phyloP scores from a whole-genome alignment of 2,797 vertebrate species.

The Setipinna tenuifilis region DNA sequence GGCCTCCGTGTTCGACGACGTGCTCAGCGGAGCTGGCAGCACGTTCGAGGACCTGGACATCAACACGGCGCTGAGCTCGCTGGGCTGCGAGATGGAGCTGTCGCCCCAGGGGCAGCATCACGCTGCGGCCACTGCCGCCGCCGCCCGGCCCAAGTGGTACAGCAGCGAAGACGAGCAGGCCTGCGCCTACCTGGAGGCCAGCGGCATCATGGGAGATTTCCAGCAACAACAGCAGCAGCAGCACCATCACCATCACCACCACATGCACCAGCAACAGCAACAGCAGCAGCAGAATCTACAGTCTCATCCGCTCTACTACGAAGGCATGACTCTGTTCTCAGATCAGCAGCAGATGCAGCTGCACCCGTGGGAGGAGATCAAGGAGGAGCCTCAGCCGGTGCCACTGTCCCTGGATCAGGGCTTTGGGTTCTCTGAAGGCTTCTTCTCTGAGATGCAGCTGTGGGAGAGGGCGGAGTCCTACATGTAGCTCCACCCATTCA shows the following conservation, averaged over 20 bases:
- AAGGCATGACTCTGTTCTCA: constrained; percentile 71
- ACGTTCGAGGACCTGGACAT: constrained; percentile 86
- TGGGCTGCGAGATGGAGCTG: constrained; percentile 79
- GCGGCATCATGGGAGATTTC: constrained; percentile 60
- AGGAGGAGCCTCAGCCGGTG: constrained; percentile 75
- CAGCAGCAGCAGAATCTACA: constrained; percentile 63
- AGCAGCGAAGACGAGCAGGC: constrained; percentile 67
- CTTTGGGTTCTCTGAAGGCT: constrained; percentile 77
- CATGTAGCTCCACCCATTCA: constrained; percentile 67
- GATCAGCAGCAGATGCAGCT: constrained; percentile 69
- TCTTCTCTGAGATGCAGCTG: constrained; percentile 81
- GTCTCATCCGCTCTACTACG: constrained; percentile 73
- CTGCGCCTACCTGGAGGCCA: constrained; percentile 71
- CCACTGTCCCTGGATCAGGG: constrained; percentile 78
- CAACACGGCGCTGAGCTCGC: constrained; percentile 81
- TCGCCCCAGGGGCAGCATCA: constrained; percentile 71
- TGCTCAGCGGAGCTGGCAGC: constrained; percentile 77
- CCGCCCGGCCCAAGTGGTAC: constrained; percentile 68
- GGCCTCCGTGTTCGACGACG: constrained; percentile 81
- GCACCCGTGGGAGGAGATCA: constrained; percentile 82
- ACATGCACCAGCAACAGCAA: constrained; percentile 60
- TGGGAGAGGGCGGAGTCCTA: constrained; percentile 78
- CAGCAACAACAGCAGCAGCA: constrained; percentile 45
- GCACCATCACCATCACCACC: constrained; percentile 61
- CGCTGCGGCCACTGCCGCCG: constrained; percentile 35